Evolutionary conservation across 2,888 invertebrate genomes (phyloP).

Genomic region (Quadriops clusia): DNA sequence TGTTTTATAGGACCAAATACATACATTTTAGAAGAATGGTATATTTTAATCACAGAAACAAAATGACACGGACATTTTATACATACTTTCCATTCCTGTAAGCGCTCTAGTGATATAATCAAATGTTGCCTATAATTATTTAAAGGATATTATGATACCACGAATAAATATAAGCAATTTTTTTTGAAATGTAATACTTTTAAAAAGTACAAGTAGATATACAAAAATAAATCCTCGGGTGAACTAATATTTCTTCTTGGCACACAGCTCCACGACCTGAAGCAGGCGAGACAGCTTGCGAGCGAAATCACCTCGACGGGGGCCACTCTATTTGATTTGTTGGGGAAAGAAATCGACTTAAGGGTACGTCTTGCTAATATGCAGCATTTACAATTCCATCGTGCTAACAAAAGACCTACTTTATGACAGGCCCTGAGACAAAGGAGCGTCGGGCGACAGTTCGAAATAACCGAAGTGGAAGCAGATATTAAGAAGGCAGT

Average conservation of each 20-base stretch:
- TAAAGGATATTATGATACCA: too few relatives aligned
- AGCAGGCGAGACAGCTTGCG: slow-evolving; percentile 73
- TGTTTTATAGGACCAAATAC: too few relatives aligned
- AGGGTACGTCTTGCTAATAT: slow-evolving; percentile 43
- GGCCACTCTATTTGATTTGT: slow-evolving; percentile 77
- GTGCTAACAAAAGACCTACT: slow-evolving; percentile 4
- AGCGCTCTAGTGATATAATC: too few relatives aligned
- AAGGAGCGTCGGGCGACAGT: slow-evolving; percentile 65
- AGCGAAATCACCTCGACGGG: slow-evolving; percentile 87
- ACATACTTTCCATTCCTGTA: too few relatives aligned
- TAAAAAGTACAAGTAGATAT: too few relatives aligned
- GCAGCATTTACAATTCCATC: too few relatives aligned
- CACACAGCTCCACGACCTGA: slow-evolving; percentile 69
- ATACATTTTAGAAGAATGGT: too few relatives aligned
- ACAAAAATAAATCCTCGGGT: not conserved
- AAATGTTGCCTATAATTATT: too few relatives aligned
- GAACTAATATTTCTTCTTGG: slow-evolving; percentile 17
- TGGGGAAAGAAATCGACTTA: slow-evolving; percentile 81
- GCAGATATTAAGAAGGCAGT: slow-evolving; percentile 64
- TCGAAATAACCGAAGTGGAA: slow-evolving; percentile 77
- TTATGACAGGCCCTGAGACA: slow-evolving; percentile 57
- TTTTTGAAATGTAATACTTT: too few relatives aligned
- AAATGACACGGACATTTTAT: too few relatives aligned
- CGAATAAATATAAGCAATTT: too few relatives aligned
- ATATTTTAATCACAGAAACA: too few relatives aligned